Evolutionary conservation across 2,113 vertebrate species (phyloP).

Genomic region (Bettongia penicillata): DNA sequence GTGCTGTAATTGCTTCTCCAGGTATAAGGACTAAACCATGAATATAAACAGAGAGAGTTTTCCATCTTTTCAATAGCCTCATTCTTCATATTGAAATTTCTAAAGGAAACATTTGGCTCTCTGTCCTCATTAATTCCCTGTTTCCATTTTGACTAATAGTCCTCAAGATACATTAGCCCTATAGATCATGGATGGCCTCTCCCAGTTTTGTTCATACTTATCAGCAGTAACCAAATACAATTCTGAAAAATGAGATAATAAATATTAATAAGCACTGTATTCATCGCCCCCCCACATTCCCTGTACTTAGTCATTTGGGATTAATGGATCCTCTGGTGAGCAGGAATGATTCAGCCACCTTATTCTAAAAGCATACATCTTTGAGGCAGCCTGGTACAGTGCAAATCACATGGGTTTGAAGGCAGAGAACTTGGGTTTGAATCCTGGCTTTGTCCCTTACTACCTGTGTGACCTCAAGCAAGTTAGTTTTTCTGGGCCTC

Average conservation of each 20-base stretch:
- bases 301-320: slow-evolving; percentile 9
- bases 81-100: background rate
- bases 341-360: background rate
- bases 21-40: slow-evolving; percentile 1
- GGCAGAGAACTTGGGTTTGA: background rate
- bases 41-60: slow-evolving; percentile 58
- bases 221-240: background rate
- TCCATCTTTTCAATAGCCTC: slow-evolving; percentile 42
- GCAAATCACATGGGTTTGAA: background rate
- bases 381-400: background rate
- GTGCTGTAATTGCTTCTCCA: slow-evolving; percentile 54
- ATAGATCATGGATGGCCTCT: background rate
- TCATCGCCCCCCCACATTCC: background rate
- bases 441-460: background rate
- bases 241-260: slow-evolving; percentile 12
- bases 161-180: background rate
- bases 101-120: background rate
- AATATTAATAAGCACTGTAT: background rate
- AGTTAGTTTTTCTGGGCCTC: background rate
- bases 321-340: background rate
- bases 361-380: background rate
- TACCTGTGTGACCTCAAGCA: background rate
- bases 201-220: slow-evolving; percentile 24
- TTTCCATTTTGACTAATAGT: slow-evolving; percentile 19
- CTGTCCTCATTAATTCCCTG: background rate